Percentiles rank a stretch among this genome's conserved stretches.
Evolutionary conservation across 2,113 vertebrate genomes (phyloP).

Genomic region (Bostrychus sinensis): DNA sequence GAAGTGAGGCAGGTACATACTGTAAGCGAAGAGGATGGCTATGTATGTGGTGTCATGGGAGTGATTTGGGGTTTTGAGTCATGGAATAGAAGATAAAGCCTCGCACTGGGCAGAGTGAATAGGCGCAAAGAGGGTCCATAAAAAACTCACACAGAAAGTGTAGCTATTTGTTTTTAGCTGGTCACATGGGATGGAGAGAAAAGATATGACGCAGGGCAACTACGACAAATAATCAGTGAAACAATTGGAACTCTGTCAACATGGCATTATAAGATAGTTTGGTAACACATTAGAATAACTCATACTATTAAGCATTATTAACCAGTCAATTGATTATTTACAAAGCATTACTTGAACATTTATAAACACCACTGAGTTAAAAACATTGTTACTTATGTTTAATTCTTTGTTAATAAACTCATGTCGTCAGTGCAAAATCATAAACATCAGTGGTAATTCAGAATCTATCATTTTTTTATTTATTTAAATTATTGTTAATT

Average conservation of each 20-base stretch:
- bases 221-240: constrained; percentile 2
- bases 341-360: too few species aligned
- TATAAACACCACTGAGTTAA: too few species aligned
- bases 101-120: constrained; percentile 25
- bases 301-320: too few species aligned
- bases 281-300: too few species aligned
- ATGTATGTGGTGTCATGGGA: not conserved
- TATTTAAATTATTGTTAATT: too few species aligned
- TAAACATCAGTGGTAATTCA: too few species aligned
- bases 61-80: not conserved
- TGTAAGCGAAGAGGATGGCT: not conserved
- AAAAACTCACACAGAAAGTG: constrained; percentile 8
- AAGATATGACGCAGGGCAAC: not conserved
- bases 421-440: too few species aligned
- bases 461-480: too few species aligned
- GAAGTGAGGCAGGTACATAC: constrained; percentile 46
- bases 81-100: constrained; percentile 8
- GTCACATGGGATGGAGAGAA: constrained; percentile 3
- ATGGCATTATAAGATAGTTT: not conserved
- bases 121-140: constrained; percentile 4
- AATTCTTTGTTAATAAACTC: too few species aligned
- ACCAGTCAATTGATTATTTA: too few species aligned
- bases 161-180: constrained; percentile 20
- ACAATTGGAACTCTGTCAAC: not conserved
- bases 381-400: too few species aligned